Conservation (phyloP, 2,797 vertebrate genomes). For the Steatocranus sp. region DNA sequence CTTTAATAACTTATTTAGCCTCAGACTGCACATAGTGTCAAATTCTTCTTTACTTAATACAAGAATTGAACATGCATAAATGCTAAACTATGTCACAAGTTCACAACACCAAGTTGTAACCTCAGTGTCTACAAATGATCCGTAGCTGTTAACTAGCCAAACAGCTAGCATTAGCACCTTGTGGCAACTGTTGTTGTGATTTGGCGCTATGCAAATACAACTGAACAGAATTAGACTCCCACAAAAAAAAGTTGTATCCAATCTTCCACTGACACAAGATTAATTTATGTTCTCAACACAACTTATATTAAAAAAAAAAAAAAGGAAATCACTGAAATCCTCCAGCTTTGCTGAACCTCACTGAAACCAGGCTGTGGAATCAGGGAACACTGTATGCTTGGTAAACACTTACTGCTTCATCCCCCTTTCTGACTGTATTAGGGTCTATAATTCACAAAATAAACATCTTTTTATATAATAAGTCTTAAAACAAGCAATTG, state of each 20-base stretch:
- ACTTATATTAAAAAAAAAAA: neutral
- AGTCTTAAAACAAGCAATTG: neutral
- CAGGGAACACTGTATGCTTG: neutral
- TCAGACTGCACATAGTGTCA: neutral
- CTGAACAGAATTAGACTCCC: neutral
- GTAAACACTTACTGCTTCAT: neutral
- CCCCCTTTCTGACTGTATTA: neutral
- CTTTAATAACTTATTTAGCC: neutral
- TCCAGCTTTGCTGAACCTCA: neutral
- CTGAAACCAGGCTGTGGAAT: neutral
- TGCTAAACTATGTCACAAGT: neutral
- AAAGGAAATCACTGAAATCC: neutral
- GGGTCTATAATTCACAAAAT: neutral
- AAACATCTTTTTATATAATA: neutral
- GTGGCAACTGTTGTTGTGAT: neutral
- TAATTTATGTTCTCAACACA: neutral
- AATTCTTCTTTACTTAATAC: neutral
- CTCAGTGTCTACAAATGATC: neutral
- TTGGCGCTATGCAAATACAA: accelerated
- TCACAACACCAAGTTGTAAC: neutral
- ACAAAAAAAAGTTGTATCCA: neutral
- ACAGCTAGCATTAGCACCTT: neutral
- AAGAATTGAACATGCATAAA: neutral
- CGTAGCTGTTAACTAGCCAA: too few species aligned
- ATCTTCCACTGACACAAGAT: neutral